A percentile compares a stretch with the other conserved stretches of the same genome.
Conservation (phyloP, 2,888 invertebrate species). For the Cosmia trapezina region DNA sequence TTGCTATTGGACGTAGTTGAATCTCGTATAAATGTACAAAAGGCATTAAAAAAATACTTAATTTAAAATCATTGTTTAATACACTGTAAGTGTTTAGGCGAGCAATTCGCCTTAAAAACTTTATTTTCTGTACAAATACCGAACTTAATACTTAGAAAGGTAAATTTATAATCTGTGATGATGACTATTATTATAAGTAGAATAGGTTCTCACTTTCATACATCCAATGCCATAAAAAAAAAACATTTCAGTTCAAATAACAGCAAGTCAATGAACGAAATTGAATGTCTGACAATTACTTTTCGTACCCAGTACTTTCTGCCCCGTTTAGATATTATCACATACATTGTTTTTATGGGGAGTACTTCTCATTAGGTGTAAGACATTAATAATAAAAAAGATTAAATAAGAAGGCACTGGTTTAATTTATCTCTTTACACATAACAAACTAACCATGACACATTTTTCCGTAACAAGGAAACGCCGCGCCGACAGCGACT, state of each 20-base stretch:
- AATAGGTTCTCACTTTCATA: constrained; percentile 71
- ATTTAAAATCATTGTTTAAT: constrained; percentile 45
- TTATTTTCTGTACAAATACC: constrained; percentile 64
- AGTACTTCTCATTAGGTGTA: constrained; percentile 57
- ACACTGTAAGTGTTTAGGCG: constrained; percentile 54
- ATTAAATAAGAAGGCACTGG: constrained; percentile 20
- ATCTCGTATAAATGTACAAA: constrained; percentile 62
- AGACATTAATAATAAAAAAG: constrained; percentile 55
- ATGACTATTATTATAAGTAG: constrained; percentile 86
- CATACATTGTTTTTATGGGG: constrained; percentile 40
- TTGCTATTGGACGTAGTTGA: constrained; percentile 43
- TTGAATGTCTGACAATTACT: constrained; percentile 33
- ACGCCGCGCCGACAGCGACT: too few species aligned
- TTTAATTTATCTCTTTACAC: constrained; percentile 29
- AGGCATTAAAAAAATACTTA: constrained; percentile 45
- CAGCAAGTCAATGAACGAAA: constrained; percentile 39
- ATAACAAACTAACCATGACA: too few species aligned
- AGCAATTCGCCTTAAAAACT: constrained; percentile 41
- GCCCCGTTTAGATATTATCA: constrained; percentile 19
- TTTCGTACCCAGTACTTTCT: constrained; percentile 38
- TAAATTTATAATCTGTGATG: constrained; percentile 85
- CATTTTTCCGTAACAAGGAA: too few species aligned
- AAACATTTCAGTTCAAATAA: constrained; percentile 73
- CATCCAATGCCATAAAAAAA: constrained; percentile 73
- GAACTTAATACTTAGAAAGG: constrained; percentile 56